These are phyloP conservation scores for Cybosia mesomella DNA, from an alignment of 2,888 invertebrate species.

Conservation along the genomic window DNA sequence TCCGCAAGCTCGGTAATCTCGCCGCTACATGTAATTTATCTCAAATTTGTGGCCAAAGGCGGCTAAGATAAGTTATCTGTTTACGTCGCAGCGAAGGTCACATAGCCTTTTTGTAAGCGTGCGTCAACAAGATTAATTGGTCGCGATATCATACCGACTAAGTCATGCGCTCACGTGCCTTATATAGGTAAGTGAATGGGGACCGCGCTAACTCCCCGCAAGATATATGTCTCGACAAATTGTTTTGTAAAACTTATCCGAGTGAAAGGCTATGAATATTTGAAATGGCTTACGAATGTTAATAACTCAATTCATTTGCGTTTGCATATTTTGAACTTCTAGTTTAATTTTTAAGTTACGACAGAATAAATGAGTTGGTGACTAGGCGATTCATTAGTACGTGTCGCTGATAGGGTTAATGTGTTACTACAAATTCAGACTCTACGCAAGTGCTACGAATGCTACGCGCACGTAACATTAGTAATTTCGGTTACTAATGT, in stretches of 20 bases:
- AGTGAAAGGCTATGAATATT: constrained; percentile 35
- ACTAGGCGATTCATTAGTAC: constrained; percentile 41
- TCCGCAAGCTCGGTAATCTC: constrained; percentile 14
- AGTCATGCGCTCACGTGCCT: constrained; percentile 21
- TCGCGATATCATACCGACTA: constrained; percentile 36
- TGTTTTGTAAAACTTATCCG: constrained; percentile 29
- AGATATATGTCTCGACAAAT: constrained; percentile 30
- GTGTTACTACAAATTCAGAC: constrained; percentile 18
- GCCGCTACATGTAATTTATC: constrained; percentile 38
- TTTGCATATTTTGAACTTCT: constrained; percentile 33
- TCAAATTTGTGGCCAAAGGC: constrained; percentile 31
- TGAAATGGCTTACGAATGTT: constrained; percentile 36
- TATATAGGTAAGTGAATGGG: constrained; percentile 19
- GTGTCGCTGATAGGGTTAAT: constrained; percentile 33
- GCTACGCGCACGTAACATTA: constrained; percentile 13
- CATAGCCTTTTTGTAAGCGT: constrained; percentile 45
- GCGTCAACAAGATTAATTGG: constrained; percentile 58
- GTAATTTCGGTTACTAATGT: no score
- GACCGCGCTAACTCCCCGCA: constrained; percentile 14
- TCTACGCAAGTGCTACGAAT: constrained; percentile 34
- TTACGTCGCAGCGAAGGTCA: constrained; percentile 43
- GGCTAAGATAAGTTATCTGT: constrained; percentile 45
- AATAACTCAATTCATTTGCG: constrained; percentile 38
- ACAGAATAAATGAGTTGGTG: constrained; percentile 18
- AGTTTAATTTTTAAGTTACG: constrained; percentile 25